These are phyloP conservation scores for Cossypha heuglini DNA, from an alignment of 2,797 vertebrate species.

Conservation along the genomic window DNA sequence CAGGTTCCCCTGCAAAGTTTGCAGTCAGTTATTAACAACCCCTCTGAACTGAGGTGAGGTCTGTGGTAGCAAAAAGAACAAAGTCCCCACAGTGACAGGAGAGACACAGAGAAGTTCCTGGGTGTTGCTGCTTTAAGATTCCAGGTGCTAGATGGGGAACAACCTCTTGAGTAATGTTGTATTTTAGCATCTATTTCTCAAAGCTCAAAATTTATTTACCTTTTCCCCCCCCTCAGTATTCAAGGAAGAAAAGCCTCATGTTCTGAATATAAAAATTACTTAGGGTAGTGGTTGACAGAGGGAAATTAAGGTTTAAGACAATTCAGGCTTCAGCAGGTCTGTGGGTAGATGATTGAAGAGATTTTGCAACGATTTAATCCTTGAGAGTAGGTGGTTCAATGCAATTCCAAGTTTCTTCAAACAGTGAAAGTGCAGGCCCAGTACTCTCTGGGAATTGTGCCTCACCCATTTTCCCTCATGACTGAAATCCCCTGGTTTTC, in stretches of 20 bases:
- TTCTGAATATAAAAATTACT: neutral
- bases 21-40: neutral
- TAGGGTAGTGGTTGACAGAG: neutral
- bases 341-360: neutral
- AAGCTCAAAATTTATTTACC: neutral
- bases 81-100: neutral
- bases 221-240: rapidly evolving
- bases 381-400: rapidly evolving
- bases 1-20: neutral
- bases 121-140: rapidly evolving
- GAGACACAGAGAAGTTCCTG: rapidly evolving
- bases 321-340: neutral
- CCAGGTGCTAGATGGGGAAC: neutral
- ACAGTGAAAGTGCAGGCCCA: rapidly evolving
- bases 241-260: neutral
- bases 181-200: neutral
- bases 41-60: neutral
- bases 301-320: neutral
- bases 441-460: neutral
- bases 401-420: too few species aligned
- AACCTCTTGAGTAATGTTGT: rapidly evolving
- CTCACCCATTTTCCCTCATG: neutral
- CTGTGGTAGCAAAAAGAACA: neutral
- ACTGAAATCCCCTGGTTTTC: neutral
- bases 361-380: rapidly evolving